Conservation (phyloP, 2,888 invertebrate species). For the Cabera pusaria region DNA sequence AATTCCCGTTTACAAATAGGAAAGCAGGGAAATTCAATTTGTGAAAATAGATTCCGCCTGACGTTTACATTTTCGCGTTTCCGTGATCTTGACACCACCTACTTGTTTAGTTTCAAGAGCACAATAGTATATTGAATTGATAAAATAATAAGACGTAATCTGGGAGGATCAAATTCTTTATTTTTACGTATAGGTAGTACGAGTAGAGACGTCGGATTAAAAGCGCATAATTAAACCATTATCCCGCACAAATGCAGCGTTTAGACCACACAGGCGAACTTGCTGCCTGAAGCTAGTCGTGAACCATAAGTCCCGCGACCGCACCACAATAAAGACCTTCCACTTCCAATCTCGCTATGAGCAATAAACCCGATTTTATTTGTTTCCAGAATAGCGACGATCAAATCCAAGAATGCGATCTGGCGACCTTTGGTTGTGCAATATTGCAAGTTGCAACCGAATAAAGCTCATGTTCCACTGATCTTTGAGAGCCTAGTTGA, state of each 20-base stretch:
- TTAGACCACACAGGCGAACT: conserved; percentile 66
- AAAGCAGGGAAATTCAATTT: conserved; percentile 53
- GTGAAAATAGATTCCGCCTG: conserved; percentile 41
- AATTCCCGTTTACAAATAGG: conserved; percentile 40
- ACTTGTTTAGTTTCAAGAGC: no score
- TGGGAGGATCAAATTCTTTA: no score
- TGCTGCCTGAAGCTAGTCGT: conserved; percentile 69
- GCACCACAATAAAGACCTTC: conserved; percentile 63
- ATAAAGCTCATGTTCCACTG: no score
- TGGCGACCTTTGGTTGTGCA: conserved; percentile 31
- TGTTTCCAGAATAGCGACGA: conserved; percentile 48
- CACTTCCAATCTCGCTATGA: conserved; percentile 60
- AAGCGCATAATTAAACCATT: conserved; percentile 46
- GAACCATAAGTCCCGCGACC: conserved; percentile 61
- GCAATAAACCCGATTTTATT: conserved; percentile 62
- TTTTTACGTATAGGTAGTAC: no score
- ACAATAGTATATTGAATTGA: no score
- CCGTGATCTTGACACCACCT: conserved; percentile 7
- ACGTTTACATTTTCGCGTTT: conserved; percentile 23
- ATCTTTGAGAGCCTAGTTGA: no score
- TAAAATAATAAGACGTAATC: no score
- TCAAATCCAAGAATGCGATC: conserved; percentile 35
- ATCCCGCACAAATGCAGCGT: conserved; percentile 45
- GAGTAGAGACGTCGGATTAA: conserved; percentile 27
- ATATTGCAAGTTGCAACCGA: no score